phyloP scores from a whole-genome alignment of 2,888 invertebrate genomes.

The Tetanocera ferruginea region DNA sequence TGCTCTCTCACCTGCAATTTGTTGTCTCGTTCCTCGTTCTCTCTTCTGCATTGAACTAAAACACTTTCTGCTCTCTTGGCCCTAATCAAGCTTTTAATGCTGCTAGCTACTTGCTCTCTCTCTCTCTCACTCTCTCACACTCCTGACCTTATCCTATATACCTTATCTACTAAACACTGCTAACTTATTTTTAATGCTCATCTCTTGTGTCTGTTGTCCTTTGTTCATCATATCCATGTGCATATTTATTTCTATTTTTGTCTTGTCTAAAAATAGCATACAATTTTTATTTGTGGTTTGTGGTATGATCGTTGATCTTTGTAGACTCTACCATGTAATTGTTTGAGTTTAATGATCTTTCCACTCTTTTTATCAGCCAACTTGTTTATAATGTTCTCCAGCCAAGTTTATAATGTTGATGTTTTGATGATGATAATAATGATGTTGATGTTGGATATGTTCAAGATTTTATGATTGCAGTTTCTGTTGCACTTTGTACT shows the following conservation, averaged over 20 bases:
- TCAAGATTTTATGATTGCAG: background rate
- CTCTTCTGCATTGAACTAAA: slow-evolving; percentile 23
- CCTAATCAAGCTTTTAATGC: background rate
- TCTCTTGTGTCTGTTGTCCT: background rate
- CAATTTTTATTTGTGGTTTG: background rate
- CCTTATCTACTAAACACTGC: slow-evolving; percentile 17
- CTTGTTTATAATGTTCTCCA: too few relatives aligned
- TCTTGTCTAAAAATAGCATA: slow-evolving; percentile 25
- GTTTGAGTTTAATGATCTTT: slow-evolving; percentile 34
- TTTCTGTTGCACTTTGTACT: background rate
- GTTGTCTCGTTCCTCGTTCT: slow-evolving; percentile 26
- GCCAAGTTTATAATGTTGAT: background rate
- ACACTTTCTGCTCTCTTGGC: background rate
- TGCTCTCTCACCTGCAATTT: background rate
- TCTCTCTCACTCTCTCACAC: background rate
- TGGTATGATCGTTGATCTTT: slow-evolving; percentile 4
- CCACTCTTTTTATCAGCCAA: background rate
- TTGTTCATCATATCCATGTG: background rate
- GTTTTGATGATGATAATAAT: background rate
- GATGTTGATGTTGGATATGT: background rate
- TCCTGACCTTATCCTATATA: background rate
- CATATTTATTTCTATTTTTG: background rate
- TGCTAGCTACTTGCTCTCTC: background rate
- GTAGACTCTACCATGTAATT: background rate
- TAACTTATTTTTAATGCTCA: background rate